Evolutionary conservation across 2,888 invertebrate species (phyloP).

Genomic region (Adelognathus sp.): DNA sequence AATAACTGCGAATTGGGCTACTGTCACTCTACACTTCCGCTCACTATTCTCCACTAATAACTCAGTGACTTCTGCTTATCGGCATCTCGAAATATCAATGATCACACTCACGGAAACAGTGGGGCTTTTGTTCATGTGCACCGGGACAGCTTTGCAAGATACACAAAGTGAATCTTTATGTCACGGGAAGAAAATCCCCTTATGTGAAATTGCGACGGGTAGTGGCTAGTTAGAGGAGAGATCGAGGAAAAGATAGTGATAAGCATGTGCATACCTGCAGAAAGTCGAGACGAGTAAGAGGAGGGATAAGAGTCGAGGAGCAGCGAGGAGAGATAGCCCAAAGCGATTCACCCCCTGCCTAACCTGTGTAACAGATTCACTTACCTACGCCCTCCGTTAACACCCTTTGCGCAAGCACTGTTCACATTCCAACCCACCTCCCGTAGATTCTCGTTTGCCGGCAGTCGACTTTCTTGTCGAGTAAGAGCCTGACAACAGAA

Average conservation of each 20-base stretch:
- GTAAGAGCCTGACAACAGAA: background rate
- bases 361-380: slow-evolving; percentile 75
- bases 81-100: background rate
- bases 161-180: background rate
- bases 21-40: background rate
- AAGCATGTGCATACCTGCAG: slow-evolving; percentile 18
- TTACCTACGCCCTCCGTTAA: slow-evolving; percentile 63
- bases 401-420: slow-evolving; percentile 21
- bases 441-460: slow-evolving; percentile 18
- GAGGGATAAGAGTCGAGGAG: slow-evolving; percentile 34
- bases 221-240: slow-evolving; percentile 5
- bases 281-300: slow-evolving; percentile 26
- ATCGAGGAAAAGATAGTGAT: slow-evolving; percentile 20
- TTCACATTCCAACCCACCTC: slow-evolving; percentile 4
- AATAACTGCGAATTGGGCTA: background rate
- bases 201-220: slow-evolving; percentile 24
- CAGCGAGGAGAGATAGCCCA: slow-evolving; percentile 69
- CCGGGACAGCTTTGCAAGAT: background rate
- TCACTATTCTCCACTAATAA: background rate
- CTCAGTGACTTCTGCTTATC: background rate
- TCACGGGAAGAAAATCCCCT: background rate
- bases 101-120: background rate
- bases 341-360: slow-evolving; percentile 74
- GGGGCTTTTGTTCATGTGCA: background rate
- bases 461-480: slow-evolving; percentile 19